Percentiles rank a stretch among this genome's conserved stretches.
Conservation (phyloP, 2,888 invertebrate species). For the Aleiodes testaceus region DNA sequence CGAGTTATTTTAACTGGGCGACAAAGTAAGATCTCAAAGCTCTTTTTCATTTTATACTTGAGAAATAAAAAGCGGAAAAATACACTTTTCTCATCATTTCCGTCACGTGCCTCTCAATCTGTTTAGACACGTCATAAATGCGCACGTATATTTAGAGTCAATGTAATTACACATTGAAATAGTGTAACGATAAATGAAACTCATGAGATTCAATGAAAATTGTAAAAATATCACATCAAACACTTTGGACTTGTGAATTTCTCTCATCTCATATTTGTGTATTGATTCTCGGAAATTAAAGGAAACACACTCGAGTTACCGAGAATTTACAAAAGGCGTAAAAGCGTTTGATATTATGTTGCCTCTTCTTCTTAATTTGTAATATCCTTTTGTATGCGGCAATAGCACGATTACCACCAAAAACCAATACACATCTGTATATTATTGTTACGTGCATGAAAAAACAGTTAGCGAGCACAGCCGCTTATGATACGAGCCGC, state of each 20-base stretch:
- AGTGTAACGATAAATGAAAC: not conserved
- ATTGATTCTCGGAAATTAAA: slow-evolving; percentile 26
- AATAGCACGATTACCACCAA: slow-evolving; percentile 1
- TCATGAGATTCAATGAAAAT: too few species aligned
- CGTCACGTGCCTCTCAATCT: slow-evolving; percentile 52
- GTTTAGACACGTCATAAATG: slow-evolving; percentile 52
- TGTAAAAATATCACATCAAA: slow-evolving; percentile 8
- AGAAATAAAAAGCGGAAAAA: too few species aligned
- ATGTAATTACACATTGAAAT: slow-evolving; percentile 5
- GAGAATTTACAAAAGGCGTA: slow-evolving; percentile 11
- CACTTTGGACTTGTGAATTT: slow-evolving; percentile 6
- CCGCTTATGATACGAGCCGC: slow-evolving; percentile 33
- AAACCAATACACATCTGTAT: slow-evolving; percentile 15
- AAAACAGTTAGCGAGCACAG: slow-evolving; percentile 8
- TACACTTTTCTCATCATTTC: slow-evolving; percentile 33
- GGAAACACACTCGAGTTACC: slow-evolving; percentile 11
- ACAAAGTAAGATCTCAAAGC: slow-evolving; percentile 41
- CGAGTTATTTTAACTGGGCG: slow-evolving; percentile 65
- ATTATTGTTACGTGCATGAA: slow-evolving; percentile 18
- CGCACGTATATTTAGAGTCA: slow-evolving; percentile 21
- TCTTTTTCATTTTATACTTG: not conserved
- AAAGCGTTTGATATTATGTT: slow-evolving; percentile 7
- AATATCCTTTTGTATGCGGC: not conserved
- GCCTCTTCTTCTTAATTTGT: slow-evolving; percentile 2
- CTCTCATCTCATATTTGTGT: slow-evolving; percentile 25